A percentile compares a stretch with the other conserved stretches of the same genome.
Evolutionary conservation across 1,140 invertebrate genomes (phyloP).

Genomic region (Monochamus saltuarius): DNA sequence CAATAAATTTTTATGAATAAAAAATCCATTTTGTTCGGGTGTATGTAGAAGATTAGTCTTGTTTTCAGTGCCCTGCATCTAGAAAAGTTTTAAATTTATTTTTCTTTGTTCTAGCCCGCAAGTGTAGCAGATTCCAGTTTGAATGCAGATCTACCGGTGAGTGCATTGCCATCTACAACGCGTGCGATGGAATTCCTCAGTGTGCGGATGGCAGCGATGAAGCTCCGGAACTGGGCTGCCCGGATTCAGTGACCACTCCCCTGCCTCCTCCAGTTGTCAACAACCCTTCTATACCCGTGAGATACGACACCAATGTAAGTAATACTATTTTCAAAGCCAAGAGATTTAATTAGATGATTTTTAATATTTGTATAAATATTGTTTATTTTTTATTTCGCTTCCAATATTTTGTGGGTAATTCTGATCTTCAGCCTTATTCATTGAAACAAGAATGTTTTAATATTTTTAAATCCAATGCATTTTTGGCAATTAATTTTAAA

Average conservation of each 20-base stretch:
- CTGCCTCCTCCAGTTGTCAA: slow-evolving; percentile 12
- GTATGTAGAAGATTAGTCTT: too few species aligned
- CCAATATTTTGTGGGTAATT: too few species aligned
- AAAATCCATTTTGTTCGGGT: too few species aligned
- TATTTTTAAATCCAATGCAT: too few species aligned
- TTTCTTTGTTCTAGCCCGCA: slow-evolving; percentile 35
- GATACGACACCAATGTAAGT: slow-evolving; percentile 29
- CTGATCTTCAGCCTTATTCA: too few species aligned
- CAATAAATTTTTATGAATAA: too few species aligned
- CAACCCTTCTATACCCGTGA: slow-evolving; percentile 5
- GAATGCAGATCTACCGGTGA: slow-evolving; percentile 81
- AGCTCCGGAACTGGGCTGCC: slow-evolving; percentile 77
- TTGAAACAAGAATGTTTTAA: too few species aligned
- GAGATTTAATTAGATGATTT: too few species aligned
- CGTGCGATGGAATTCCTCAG: slow-evolving; percentile 92
- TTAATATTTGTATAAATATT: too few species aligned
- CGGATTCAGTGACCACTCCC: slow-evolving; percentile 40
- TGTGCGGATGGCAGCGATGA: slow-evolving; percentile 91
- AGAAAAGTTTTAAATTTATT: neutral
- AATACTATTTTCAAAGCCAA: too few species aligned
- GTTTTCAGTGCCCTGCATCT: neutral
- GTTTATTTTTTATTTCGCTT: too few species aligned
- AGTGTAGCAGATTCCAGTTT: slow-evolving; percentile 82
- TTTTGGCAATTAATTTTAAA: too few species aligned
- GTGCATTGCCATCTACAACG: slow-evolving; percentile 94